Conservation (phyloP, 2,888 invertebrate genomes). For the Antheraea assamensis region DNA sequence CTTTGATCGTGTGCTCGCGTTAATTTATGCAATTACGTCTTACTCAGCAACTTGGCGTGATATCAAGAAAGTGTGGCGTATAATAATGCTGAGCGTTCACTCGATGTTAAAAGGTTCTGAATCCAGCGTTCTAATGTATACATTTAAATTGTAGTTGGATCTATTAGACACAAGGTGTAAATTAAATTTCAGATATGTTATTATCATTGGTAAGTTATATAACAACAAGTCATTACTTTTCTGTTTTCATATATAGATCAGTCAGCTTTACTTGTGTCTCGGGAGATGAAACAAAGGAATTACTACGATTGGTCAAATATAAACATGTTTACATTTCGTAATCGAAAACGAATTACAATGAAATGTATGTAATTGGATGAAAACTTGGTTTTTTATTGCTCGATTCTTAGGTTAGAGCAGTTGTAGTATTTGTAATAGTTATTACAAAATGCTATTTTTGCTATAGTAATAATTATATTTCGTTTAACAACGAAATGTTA, state of each 20-base stretch:
- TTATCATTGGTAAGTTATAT: neutral
- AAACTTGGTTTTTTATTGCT: no score
- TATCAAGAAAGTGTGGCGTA: constrained; percentile 47
- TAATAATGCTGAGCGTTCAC: constrained; percentile 28
- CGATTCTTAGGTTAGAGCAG: no score
- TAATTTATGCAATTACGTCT: constrained; percentile 63
- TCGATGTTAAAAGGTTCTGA: constrained; percentile 23
- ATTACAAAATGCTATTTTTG: no score
- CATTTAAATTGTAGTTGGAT: neutral
- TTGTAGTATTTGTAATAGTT: no score
- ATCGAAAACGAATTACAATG: no score
- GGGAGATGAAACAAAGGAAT: no score
- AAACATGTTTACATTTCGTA: no score
- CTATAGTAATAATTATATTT: no score
- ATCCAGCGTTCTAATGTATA: neutral
- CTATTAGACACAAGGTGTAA: neutral
- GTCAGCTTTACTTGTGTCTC: no score
- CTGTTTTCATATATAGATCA: neutral
- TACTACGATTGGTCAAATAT: no score
- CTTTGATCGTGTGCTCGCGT: constrained; percentile 54
- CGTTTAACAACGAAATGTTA: no score
- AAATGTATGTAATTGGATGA: no score
- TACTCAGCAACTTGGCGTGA: constrained; percentile 48
- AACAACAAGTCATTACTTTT: neutral
- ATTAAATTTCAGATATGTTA: neutral